Conservation (phyloP, 2,113 vertebrate species). For the Psammodynastes pulverulentus region DNA sequence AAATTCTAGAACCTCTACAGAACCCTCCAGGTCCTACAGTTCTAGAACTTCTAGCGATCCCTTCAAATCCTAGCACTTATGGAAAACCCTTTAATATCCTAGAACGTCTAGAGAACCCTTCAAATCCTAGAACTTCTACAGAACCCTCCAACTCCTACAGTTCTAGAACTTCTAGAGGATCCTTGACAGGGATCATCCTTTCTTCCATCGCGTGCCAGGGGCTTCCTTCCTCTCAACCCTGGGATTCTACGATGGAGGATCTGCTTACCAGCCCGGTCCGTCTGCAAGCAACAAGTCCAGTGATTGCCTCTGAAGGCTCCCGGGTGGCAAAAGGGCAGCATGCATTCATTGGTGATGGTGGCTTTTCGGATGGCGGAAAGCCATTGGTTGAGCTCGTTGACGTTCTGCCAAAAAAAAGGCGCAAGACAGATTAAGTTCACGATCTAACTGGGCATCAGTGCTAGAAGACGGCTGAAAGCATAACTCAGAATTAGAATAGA, state of each 20-base stretch:
- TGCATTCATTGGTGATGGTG: conserved; percentile 78
- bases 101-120: not conserved
- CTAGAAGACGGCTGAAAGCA: rapidly evolving
- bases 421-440: not conserved
- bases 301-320: conserved; percentile 78
- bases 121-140: not conserved
- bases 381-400: conserved; percentile 92
- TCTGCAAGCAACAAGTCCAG: conserved; percentile 89
- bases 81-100: no score
- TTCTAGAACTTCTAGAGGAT: not conserved
- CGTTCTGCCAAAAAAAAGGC: conserved; percentile 65
- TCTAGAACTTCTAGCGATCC: no score
- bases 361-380: conserved; percentile 84
- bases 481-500: no score
- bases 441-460: not conserved
- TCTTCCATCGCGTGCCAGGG: not conserved
- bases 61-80: not conserved
- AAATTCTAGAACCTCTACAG: not conserved
- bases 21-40: no score
- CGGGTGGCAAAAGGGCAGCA: conserved; percentile 80
- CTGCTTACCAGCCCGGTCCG: conserved; percentile 69
- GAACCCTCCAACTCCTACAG: not conserved
- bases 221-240: not conserved
- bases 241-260: not conserved
- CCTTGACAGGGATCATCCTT: not conserved